Conservation (phyloP, 2,888 invertebrate genomes). For the Macroteleia sp. region DNA sequence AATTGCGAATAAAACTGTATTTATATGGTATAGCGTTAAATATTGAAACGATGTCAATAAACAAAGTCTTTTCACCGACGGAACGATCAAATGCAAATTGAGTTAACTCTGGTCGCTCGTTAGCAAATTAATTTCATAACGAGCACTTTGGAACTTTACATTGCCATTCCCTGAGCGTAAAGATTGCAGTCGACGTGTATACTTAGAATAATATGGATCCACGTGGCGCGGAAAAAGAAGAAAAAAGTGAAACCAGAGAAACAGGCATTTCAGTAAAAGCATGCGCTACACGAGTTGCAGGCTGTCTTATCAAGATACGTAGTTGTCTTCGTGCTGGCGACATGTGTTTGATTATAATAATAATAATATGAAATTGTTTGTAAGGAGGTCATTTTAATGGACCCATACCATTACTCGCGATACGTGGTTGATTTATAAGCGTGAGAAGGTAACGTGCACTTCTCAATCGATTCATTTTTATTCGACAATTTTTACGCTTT, state of each 20-base stretch:
- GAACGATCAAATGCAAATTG: constrained; percentile 9
- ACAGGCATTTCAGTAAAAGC: constrained; percentile 13
- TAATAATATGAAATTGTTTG: too few relatives aligned
- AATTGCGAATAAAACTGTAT: not conserved
- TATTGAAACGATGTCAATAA: constrained; percentile 19
- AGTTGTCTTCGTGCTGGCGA: constrained; percentile 2
- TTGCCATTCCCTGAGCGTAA: not conserved
- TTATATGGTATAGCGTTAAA: too few relatives aligned
- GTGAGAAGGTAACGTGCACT: too few relatives aligned
- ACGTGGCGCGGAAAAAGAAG: constrained; percentile 6
- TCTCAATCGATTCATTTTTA: too few relatives aligned
- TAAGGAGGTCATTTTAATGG: too few relatives aligned
- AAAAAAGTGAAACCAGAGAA: constrained; percentile 5
- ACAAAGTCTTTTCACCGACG: not conserved
- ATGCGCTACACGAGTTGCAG: not conserved
- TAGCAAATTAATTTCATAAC: constrained; percentile 8
- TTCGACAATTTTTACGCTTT: too few relatives aligned
- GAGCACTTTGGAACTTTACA: constrained; percentile 8
- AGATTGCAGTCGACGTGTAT: constrained; percentile 9
- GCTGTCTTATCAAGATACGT: constrained; percentile 6
- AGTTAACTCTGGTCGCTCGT: not conserved
- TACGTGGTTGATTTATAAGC: too few relatives aligned
- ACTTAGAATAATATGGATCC: constrained; percentile 15
- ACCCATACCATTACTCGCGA: too few relatives aligned
- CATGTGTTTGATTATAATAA: constrained; percentile 15